phyloP scores from a whole-genome alignment of 2,797 vertebrate species.

The Schizopygopsis malacanthus region DNA sequence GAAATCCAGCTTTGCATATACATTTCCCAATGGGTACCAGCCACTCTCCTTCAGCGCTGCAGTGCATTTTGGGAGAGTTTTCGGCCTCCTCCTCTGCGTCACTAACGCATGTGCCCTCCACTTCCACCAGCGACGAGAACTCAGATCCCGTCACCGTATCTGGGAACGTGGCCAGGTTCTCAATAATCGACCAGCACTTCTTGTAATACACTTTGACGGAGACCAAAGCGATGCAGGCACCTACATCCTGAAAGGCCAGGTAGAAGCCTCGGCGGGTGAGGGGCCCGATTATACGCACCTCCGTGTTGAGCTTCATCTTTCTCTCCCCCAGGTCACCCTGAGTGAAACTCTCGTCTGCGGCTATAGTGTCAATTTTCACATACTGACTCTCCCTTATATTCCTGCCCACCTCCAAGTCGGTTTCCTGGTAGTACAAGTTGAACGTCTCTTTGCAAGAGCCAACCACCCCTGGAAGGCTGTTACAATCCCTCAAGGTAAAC shows the following conservation, averaged over 20 bases:
- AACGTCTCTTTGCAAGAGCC: conserved; percentile 99
- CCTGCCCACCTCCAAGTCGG: conserved; percentile 94
- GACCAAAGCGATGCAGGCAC: conserved; percentile 97
- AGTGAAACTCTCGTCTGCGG: conserved; percentile 99
- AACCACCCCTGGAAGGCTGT: conserved; percentile 97
- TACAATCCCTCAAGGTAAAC: conserved; percentile 99
- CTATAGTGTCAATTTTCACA: conserved; percentile 99
- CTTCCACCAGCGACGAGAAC: conserved; percentile 98
- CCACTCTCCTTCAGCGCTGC: conserved; percentile 98
- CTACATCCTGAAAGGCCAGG: conserved; percentile 99
- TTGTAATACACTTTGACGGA: conserved; percentile 99
- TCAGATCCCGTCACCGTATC: conserved; percentile 98
- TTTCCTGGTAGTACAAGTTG: conserved; percentile 99
- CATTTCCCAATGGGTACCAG: conserved; percentile 99
- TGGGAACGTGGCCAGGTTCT: conserved; percentile 98
- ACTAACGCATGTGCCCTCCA: conserved; percentile 92
- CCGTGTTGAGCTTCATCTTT: conserved; percentile 99
- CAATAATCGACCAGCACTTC: conserved; percentile 99
- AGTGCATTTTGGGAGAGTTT: conserved; percentile 99
- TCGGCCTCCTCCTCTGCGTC: conserved; percentile 97
- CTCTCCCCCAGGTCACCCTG: conserved; percentile 98
- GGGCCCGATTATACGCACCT: conserved; percentile 96
- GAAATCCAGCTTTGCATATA: conserved; percentile 98
- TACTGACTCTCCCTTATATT: conserved; percentile 97
- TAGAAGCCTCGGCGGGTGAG: conserved; percentile 96